Evolutionary conservation across 2,113 vertebrate species (phyloP), one percentile per base, ranked within the genome.

Genomic region (Nothobranchius kuhntae): DNA sequence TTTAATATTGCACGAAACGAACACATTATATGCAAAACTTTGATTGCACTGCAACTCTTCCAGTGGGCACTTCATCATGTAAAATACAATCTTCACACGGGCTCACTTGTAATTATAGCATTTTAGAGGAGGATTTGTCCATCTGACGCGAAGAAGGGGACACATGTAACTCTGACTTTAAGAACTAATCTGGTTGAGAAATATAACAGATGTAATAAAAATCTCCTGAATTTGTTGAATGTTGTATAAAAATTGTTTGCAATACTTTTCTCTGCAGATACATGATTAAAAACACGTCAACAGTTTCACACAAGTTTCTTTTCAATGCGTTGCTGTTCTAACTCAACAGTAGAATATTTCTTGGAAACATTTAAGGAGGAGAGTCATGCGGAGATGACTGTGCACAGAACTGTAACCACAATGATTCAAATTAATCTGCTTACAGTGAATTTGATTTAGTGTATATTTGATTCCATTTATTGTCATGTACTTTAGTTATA

Each of bases 401-500:
- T 68, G 54, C 52, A 53, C 61, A 60, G 11, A 69, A 46, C 51
- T 62, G 56, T 73, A 56, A 75, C 57, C 66, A 50, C 10, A 17
- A 57, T n/a, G 38, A 57, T 42, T 40, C 15, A 17, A 1, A 40
- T 38, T 12, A 35, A 24, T 54, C 26, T 36, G 6, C 13, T 30
- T 10, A 17, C 53, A 9, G 9, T 38, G 13, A 55, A 12, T 21
- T 1, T 42, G 13, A 56, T 40, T 56, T 38, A 10, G 0, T 56
- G 15, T 17, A 15, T 9, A 9, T 3, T 36, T 36, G 1, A 36
- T 15, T 15, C 13, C 15, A 30, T 30, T 30, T 30, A 30, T 30
- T 4, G 30, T 30, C 30, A 4, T 30, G 30, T 30, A 30, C 30
- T 30, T 30, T 30, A 30, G 30, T 30, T 4, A 30, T 30, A 30